Percentiles rank a stretch among this genome's conserved stretches.
phyloP scores from a whole-genome alignment of 1,140 invertebrate genomes.

The Aplysia californica region DNA sequence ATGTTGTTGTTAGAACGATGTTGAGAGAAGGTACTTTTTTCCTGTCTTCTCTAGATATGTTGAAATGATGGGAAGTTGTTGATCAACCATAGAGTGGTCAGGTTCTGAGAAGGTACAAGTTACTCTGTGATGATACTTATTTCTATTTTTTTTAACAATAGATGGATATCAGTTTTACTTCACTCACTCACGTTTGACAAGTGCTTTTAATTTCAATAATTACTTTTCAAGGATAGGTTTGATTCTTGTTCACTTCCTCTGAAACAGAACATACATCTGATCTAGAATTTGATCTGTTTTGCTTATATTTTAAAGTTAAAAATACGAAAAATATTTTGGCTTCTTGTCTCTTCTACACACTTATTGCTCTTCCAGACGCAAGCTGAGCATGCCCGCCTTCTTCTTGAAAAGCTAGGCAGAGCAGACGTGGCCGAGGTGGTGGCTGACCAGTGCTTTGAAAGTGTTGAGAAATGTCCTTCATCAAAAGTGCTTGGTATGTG shows the following conservation, averaged over 20 bases:
- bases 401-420: background rate
- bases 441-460: slow-evolving; percentile 4
- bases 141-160: background rate
- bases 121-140: too few species aligned
- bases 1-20: too few species aligned
- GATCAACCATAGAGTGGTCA: too few species aligned
- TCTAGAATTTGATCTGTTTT: background rate
- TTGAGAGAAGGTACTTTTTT: too few species aligned
- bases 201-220: too few species aligned
- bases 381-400: background rate
- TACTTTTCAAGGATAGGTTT: too few species aligned
- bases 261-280: background rate
- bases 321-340: background rate
- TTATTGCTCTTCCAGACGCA: background rate
- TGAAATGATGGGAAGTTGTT: too few species aligned
- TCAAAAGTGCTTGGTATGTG: slow-evolving; percentile 6
- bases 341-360: background rate
- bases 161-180: background rate
- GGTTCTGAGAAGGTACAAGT: too few species aligned
- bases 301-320: background rate
- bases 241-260: too few species aligned
- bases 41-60: too few species aligned
- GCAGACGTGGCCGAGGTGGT: background rate
- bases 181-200: too few species aligned
- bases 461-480: background rate